Evolutionary conservation across 1,140 invertebrate species (phyloP).

Genomic region (Drosophila mojavensis): DNA sequence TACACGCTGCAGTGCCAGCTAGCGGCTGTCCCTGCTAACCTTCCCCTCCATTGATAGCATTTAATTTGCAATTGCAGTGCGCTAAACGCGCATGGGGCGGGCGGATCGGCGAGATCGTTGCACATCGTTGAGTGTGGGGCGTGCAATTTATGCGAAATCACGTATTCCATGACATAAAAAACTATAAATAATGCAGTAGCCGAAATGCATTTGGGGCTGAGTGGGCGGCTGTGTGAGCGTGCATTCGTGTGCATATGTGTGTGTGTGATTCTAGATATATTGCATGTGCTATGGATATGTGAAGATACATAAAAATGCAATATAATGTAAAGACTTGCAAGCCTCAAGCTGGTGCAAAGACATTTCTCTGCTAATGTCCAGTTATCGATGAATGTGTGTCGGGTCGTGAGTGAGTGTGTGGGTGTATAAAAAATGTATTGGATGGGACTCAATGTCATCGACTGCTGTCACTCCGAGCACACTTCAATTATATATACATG

Average conservation of each 20-base stretch:
- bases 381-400: background rate
- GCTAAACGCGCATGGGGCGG: background rate
- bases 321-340: constrained; percentile 7
- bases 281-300: constrained; percentile 5
- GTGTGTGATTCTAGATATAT: constrained; percentile 17
- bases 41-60: background rate
- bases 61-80: constrained; percentile 33
- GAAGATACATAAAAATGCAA: constrained; percentile 19
- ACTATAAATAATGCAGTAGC: constrained; percentile 71
- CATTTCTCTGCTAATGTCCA: constrained; percentile 15
- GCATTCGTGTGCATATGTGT: background rate
- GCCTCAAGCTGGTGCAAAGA: constrained; percentile 10
- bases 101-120: background rate
- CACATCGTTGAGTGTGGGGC: background rate
- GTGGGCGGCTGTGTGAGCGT: background rate
- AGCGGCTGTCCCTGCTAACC: background rate
- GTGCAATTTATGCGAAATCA: constrained; percentile 71
- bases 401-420: background rate
- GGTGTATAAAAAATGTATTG: constrained; percentile 30
- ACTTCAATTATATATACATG: constrained; percentile 10
- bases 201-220: constrained; percentile 58
- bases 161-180: constrained; percentile 60
- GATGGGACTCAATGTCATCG: constrained; percentile 51
- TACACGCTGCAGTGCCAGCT: background rate
- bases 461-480: constrained; percentile 51